These are phyloP conservation scores for Agrypnus murinus DNA, from an alignment of 2,888 invertebrate species.

Conservation along the genomic window DNA sequence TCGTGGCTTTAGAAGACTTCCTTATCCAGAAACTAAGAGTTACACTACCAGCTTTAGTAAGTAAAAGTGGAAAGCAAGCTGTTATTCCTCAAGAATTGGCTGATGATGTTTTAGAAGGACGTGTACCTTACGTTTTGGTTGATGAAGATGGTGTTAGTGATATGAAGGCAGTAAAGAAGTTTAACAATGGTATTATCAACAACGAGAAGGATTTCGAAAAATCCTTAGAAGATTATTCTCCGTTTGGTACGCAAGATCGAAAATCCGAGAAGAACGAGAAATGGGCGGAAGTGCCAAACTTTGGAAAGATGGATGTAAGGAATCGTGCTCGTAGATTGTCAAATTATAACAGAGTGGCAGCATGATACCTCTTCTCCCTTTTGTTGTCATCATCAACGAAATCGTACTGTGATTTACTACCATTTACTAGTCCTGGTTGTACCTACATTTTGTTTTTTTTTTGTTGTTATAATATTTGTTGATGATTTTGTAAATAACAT, in stretches of 20 bases:
- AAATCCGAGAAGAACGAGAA: conserved; percentile 56
- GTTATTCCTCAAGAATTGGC: conserved; percentile 86
- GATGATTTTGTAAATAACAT: conserved; percentile 19
- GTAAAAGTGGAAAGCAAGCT: conserved; percentile 83
- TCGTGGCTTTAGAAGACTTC: conserved; percentile 82
- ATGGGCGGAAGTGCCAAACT: conserved; percentile 48
- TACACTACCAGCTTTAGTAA: conserved; percentile 79
- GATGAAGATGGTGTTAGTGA: conserved; percentile 85
- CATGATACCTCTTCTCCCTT: conserved; percentile 43
- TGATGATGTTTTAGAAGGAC: conserved; percentile 82
- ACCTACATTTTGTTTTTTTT: conserved; percentile 32
- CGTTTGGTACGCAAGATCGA: conserved; percentile 50
- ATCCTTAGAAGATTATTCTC: conserved; percentile 64
- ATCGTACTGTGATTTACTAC: conserved; percentile 40
- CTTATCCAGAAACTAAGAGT: conserved; percentile 76
- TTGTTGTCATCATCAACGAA: background rate
- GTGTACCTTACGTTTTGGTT: conserved; percentile 84
- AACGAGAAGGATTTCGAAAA: conserved; percentile 63
- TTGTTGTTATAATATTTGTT: conserved; percentile 28
- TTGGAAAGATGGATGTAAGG: conserved; percentile 55
- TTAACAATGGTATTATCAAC: conserved; percentile 72
- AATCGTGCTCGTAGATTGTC: conserved; percentile 56
- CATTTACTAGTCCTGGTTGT: conserved; percentile 39
- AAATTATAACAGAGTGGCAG: conserved; percentile 55
- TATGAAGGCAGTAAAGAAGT: conserved; percentile 85